Evolutionary conservation across 2,888 invertebrate genomes (phyloP).

Genomic region (Nephrotoma flavescens): DNA sequence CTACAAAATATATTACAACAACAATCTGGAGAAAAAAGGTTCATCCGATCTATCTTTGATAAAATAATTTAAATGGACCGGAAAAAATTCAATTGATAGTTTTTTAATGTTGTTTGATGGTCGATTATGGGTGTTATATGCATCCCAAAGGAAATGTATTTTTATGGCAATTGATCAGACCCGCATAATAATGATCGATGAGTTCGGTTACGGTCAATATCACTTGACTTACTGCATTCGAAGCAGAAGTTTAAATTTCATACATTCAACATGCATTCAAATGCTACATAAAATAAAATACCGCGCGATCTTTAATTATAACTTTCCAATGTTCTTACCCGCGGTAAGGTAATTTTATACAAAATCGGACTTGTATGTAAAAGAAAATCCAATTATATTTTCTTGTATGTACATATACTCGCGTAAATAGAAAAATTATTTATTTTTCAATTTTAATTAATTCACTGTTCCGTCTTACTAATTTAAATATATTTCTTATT

Average conservation of each 20-base stretch:
- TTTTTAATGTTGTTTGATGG: not conserved
- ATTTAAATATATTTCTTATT: not conserved
- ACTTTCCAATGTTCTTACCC: not conserved
- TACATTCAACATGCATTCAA: not conserved
- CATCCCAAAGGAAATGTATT: not conserved
- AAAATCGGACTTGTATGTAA: not conserved
- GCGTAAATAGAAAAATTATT: not conserved
- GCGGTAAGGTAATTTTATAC: not conserved
- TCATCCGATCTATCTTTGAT: not conserved
- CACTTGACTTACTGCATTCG: not conserved
- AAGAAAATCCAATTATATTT: not conserved
- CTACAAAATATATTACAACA: not conserved
- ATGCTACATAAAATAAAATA: not conserved
- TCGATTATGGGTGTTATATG: not conserved
- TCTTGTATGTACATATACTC: not conserved
- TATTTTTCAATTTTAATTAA: not conserved
- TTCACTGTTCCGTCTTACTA: not conserved
- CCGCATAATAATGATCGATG: not conserved
- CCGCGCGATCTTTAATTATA: not conserved
- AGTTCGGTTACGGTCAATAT: not conserved
- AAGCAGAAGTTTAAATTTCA: not conserved
- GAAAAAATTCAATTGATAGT: not conserved
- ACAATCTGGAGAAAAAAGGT: not conserved
- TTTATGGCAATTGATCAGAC: not conserved
- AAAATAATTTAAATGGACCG: not conserved